These are phyloP conservation scores for Cheilosia variabilis DNA, from an alignment of 2,888 invertebrate species.

Conservation along the genomic window DNA sequence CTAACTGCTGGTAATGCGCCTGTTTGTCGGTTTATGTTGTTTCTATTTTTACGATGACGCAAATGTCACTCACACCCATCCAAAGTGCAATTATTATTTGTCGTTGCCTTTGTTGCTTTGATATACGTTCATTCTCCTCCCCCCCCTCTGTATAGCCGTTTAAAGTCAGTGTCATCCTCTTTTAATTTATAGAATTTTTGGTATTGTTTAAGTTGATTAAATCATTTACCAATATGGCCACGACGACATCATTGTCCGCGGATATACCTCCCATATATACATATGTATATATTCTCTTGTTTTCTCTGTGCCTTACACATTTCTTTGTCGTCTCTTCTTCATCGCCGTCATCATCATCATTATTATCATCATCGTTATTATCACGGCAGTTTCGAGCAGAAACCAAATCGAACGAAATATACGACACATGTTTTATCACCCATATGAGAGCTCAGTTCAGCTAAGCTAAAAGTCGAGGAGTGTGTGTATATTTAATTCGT, in stretches of 20 bases:
- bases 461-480: conserved; percentile 41
- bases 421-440: conserved; percentile 65
- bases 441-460: conserved; percentile 31
- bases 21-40: conserved; percentile 45
- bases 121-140: conserved; percentile 3
- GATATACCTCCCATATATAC: neutral
- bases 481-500: conserved; percentile 57
- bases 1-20: conserved; percentile 48
- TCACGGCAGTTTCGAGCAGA: conserved; percentile 46
- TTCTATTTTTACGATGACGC: conserved; percentile 69
- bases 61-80: conserved; percentile 66
- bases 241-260: conserved; percentile 13
- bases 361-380: conserved; percentile 36
- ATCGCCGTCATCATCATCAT: conserved; percentile 31
- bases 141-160: neutral
- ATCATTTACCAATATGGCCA: conserved; percentile 66
- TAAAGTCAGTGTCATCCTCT: conserved; percentile 4
- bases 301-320: conserved; percentile 21
- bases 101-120: conserved; percentile 13
- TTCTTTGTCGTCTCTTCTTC: conserved; percentile 24
- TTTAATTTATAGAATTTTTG: conserved; percentile 52
- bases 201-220: conserved; percentile 62
- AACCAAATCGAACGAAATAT: conserved; percentile 57
- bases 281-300: conserved; percentile 14
- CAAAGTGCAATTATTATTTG: conserved; percentile 54